These are phyloP conservation scores for Peucedramus taeniatus DNA, from an alignment of 2,113 vertebrate genomes.

Conservation along the genomic window DNA sequence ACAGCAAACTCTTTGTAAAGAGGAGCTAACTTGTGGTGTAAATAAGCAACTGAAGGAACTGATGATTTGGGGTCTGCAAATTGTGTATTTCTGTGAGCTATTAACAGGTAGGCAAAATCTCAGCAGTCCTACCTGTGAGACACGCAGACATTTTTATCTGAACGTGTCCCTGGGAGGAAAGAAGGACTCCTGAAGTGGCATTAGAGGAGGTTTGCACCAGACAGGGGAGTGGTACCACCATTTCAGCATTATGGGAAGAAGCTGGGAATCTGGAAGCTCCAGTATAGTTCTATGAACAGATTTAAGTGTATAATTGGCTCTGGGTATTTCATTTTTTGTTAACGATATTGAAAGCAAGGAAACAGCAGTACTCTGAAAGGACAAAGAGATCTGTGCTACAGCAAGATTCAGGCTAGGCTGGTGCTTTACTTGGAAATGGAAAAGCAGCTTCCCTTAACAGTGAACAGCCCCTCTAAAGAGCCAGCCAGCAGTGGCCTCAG, in stretches of 20 bases:
- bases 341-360: background rate
- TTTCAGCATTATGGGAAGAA: background rate
- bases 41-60: background rate
- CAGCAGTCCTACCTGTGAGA: background rate
- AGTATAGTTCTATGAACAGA: background rate
- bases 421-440: background rate
- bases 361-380: background rate
- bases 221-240: background rate
- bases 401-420: background rate
- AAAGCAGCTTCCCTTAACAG: background rate
- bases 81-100: background rate
- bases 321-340: background rate
- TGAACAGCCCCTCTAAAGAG: background rate
- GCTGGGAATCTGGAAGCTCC: background rate
- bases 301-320: background rate
- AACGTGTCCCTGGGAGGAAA: background rate
- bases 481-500: background rate
- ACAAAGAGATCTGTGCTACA: background rate
- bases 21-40: background rate
- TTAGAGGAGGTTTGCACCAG: background rate
- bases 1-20: background rate
- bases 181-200: background rate
- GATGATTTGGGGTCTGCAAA: background rate
- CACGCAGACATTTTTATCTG: rapidly evolving
- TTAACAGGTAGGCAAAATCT: background rate